Evolutionary conservation across 2,888 invertebrate genomes (phyloP).

Genomic region (Sipha maydis): DNA sequence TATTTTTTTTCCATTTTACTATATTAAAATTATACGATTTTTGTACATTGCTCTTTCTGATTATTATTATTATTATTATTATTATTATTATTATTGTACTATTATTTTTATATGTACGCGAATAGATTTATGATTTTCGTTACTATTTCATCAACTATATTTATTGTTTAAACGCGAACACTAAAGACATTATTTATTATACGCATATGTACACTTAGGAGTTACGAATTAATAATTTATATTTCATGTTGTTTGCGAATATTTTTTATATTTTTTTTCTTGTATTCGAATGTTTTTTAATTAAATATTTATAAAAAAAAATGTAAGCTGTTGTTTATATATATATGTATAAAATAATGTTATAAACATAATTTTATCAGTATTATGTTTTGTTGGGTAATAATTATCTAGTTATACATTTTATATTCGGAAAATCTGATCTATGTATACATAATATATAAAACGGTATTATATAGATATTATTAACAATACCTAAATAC

Average conservation of each 20-base stretch:
- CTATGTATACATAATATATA: too few species aligned
- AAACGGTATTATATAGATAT: too few species aligned
- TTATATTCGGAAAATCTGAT: too few species aligned
- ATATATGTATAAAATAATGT: neutral
- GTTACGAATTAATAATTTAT: neutral
- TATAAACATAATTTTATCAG: too few species aligned
- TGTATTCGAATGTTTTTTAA: neutral
- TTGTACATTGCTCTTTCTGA: conserved; percentile 21
- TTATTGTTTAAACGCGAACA: neutral
- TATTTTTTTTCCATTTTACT: conserved; percentile 33
- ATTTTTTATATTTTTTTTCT: neutral
- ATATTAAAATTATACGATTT: conserved; percentile 23
- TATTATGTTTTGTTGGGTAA: too few species aligned
- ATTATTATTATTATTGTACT: neutral
- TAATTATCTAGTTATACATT: too few species aligned
- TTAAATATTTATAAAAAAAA: neutral
- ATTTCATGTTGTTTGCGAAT: neutral
- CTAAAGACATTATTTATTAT: conserved; percentile 1
- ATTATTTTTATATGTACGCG: neutral
- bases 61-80: neutral
- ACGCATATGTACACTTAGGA: neutral
- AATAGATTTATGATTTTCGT: neutral
- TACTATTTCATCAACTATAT: conserved; percentile 3
- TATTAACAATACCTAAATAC: too few species aligned
- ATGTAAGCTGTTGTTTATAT: neutral